These are phyloP conservation scores for Gallinago stenura DNA, from an alignment of 2,797 vertebrate species.

Conservation along the genomic window DNA sequence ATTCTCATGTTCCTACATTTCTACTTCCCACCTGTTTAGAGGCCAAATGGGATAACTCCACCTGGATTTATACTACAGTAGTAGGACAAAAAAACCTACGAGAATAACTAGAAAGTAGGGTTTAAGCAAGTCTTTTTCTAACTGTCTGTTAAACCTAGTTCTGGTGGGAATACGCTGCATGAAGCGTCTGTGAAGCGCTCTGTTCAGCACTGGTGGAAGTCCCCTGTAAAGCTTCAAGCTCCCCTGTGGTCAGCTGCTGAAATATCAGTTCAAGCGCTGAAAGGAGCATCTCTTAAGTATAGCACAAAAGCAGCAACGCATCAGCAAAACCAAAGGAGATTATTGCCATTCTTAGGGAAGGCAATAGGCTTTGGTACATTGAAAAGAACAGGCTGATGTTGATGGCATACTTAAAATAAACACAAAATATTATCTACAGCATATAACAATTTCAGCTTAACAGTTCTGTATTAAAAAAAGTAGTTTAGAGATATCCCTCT, in stretches of 20 bases:
- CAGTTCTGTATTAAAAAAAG: background rate
- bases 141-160: background rate
- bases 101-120: background rate
- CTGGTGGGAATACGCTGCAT: background rate
- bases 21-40: background rate
- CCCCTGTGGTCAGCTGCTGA: background rate
- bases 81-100: background rate
- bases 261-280: background rate
- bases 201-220: background rate
- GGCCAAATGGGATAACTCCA: background rate
- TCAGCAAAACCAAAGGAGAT: background rate
- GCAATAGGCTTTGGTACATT: background rate
- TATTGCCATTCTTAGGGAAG: background rate
- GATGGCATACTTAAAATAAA: background rate
- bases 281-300: background rate
- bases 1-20: background rate
- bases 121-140: background rate
- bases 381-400: background rate
- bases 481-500: accelerated
- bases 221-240: background rate
- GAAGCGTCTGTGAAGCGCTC: background rate
- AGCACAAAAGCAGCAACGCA: background rate
- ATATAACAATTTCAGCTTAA: background rate
- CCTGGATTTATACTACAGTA: background rate
- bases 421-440: background rate